Evolutionary conservation across 2,888 invertebrate species (phyloP).

Genomic region (Rotaria macrura): DNA sequence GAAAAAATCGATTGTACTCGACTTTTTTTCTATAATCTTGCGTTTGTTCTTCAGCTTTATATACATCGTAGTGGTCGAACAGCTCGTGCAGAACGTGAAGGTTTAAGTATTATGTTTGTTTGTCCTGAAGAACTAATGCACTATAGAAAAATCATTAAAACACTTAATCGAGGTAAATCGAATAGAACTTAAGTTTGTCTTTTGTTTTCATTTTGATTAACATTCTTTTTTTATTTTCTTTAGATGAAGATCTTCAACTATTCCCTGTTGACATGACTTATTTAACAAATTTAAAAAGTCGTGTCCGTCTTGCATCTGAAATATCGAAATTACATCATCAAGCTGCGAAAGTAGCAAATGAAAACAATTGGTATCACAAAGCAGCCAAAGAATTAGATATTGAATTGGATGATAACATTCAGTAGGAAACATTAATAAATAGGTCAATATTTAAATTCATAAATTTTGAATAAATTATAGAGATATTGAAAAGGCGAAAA

Average conservation of each 20-base stretch:
- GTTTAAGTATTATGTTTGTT: constrained; percentile 79
- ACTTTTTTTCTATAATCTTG: too few relatives aligned
- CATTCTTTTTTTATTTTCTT: constrained; percentile 35
- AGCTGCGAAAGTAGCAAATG: constrained; percentile 51
- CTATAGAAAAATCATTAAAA: constrained; percentile 67
- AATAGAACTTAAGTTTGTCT: not conserved
- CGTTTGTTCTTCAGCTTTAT: constrained; percentile 57
- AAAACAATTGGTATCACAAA: constrained; percentile 70
- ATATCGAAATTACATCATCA: constrained; percentile 66
- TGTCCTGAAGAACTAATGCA: constrained; percentile 71
- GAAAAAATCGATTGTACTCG: too few relatives aligned
- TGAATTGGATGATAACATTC: constrained; percentile 59
- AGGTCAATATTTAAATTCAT: not conserved
- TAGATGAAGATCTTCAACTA: constrained; percentile 68
- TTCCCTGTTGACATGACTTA: constrained; percentile 66
- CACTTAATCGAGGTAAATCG: constrained; percentile 74
- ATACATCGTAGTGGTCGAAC: constrained; percentile 92
- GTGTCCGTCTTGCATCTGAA: constrained; percentile 67
- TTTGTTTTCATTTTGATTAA: not conserved
- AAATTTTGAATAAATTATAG: not conserved
- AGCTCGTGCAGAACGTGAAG: constrained; percentile 74
- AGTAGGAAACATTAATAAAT: not conserved
- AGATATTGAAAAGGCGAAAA: not conserved
- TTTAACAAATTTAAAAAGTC: constrained; percentile 59
- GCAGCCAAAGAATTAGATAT: constrained; percentile 77